Evolutionary conservation across 2,797 vertebrate genomes (phyloP).

Genomic region (Accipiter minullus): DNA sequence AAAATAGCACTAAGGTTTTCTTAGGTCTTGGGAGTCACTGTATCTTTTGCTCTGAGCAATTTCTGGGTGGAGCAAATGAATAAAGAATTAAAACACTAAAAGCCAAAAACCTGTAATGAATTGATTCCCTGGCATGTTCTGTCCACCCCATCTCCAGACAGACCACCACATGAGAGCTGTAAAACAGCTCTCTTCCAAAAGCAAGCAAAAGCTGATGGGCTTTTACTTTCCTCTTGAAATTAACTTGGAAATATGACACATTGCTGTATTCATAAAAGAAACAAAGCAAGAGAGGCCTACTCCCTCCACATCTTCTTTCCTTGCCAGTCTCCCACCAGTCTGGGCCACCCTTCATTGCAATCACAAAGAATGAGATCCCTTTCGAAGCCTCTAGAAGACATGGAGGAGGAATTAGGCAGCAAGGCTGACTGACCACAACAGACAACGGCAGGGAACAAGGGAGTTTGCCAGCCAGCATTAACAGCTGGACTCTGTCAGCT

Average conservation of each 20-base stretch:
- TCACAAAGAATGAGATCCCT: background rate
- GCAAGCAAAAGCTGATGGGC: background rate
- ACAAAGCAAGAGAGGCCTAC: background rate
- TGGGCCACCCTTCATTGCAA: background rate
- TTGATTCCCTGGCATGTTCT: background rate
- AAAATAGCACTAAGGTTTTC: background rate
- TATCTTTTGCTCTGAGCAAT: background rate
- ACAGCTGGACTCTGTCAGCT: background rate
- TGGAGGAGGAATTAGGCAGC: background rate
- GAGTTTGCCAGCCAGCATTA: background rate
- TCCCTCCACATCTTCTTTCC: background rate
- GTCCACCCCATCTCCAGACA: background rate
- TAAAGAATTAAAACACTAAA: background rate
- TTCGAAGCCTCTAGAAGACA: background rate
- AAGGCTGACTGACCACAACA: background rate
- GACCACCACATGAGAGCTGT: background rate
- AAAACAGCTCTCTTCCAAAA: background rate
- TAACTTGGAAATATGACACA: background rate
- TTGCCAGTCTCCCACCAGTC: background rate
- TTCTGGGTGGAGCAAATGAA: background rate
- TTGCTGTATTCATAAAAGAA: background rate
- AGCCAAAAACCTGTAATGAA: background rate
- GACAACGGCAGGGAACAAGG: background rate
- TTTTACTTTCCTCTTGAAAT: background rate
- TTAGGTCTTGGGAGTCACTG: background rate